A percentile compares a stretch with the other conserved stretches of the same genome.
These are phyloP conservation scores for Chlorocebus sabaeus DNA, from an alignment of 2,113 vertebrate species.

Conservation along the genomic window DNA sequence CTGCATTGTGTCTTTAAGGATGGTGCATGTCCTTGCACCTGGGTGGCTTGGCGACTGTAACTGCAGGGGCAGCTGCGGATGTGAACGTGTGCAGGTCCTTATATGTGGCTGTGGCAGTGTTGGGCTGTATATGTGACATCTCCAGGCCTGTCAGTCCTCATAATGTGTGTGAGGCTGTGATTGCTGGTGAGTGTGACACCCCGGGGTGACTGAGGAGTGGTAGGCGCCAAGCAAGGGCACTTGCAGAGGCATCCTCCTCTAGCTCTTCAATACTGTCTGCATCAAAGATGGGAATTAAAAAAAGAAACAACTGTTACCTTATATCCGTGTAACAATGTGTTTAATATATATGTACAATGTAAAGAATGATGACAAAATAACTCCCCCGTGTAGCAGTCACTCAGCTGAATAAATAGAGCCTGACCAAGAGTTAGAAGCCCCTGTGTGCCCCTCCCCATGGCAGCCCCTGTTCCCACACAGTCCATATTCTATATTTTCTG, in stretches of 20 bases:
- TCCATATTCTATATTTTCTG: not conserved
- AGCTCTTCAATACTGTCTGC: not conserved
- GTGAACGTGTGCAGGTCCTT: not conserved
- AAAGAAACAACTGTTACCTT: not conserved
- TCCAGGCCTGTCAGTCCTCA: not conserved
- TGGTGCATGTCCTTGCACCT: not conserved
- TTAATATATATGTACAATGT: not conserved
- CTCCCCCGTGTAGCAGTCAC: not conserved
- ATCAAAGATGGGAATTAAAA: not conserved
- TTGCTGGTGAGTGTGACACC: not conserved
- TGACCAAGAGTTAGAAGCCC: not conserved
- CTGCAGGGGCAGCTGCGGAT: not conserved
- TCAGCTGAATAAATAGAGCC: conserved; percentile 21
- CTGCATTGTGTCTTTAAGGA: conserved; percentile 33
- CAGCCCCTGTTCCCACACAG: not conserved
- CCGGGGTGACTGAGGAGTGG: not conserved
- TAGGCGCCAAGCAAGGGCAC: not conserved
- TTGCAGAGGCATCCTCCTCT: not conserved
- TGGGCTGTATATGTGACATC: not conserved
- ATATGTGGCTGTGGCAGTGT: not conserved
- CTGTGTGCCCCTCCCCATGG: not conserved
- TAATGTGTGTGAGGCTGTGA: not conserved
- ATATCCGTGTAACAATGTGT: not conserved
- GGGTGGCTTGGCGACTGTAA: not conserved
- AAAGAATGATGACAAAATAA: not conserved